Conservation (phyloP, 2,888 invertebrate species). For the Boloria selene region DNA sequence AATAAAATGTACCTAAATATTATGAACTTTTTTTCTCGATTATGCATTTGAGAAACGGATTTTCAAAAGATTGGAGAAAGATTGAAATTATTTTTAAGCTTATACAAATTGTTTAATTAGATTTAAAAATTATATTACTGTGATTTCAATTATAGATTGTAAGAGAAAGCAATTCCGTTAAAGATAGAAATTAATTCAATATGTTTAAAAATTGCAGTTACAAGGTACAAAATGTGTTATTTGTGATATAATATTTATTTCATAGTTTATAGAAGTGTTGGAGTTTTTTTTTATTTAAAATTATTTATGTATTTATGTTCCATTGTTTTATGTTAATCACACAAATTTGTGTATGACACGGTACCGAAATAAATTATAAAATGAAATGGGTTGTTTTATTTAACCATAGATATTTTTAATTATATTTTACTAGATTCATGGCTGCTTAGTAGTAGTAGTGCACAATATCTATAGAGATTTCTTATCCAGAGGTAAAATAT, state of each 20-base stretch:
- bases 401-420: not conserved
- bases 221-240: slow-evolving; percentile 66
- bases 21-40: too few relatives aligned
- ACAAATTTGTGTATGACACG: slow-evolving; percentile 35
- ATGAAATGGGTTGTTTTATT: slow-evolving; percentile 21
- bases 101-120: slow-evolving; percentile 23
- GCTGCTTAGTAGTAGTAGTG: too few relatives aligned
- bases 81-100: too few relatives aligned
- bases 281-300: slow-evolving; percentile 40
- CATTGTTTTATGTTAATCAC: slow-evolving; percentile 36
- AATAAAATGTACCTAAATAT: too few relatives aligned
- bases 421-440: too few relatives aligned
- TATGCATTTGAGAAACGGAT: too few relatives aligned
- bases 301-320: slow-evolving; percentile 42
- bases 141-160: slow-evolving; percentile 46
- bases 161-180: slow-evolving; percentile 34
- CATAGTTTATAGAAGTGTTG: slow-evolving; percentile 46
- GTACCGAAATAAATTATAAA: slow-evolving; percentile 30
- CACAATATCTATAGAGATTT: too few relatives aligned
- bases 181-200: slow-evolving; percentile 14
- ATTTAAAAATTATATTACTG: slow-evolving; percentile 51
- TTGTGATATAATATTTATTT: slow-evolving; percentile 64
- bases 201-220: slow-evolving; percentile 12
- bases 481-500: too few relatives aligned
- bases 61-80: too few relatives aligned